Conservation (phyloP, 2,797 vertebrate species). For the Calcarius lapponicus region DNA sequence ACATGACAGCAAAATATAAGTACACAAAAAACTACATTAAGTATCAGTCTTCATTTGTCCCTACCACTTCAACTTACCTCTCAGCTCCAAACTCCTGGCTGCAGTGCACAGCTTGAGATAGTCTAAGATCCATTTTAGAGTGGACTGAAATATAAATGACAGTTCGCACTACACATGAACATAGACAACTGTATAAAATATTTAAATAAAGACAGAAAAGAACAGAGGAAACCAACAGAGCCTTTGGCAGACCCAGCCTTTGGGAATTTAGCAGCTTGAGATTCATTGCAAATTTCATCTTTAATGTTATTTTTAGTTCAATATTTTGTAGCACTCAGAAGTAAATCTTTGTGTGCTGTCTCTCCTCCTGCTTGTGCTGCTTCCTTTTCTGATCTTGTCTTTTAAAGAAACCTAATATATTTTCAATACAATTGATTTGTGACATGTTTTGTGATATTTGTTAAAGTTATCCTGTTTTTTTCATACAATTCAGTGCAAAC, state of each 20-base stretch:
- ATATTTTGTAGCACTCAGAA: slow-evolving; percentile 82
- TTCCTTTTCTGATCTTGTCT: slow-evolving; percentile 54
- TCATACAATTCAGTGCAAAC: slow-evolving; percentile 20
- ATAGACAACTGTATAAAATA: slow-evolving; percentile 95
- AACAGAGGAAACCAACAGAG: slow-evolving; percentile 81
- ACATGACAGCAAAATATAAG: slow-evolving; percentile 86
- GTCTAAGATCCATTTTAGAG: slow-evolving; percentile 80
- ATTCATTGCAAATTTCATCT: slow-evolving; percentile 83
- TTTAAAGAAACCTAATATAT: slow-evolving; percentile 72
- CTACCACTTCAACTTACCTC: slow-evolving; percentile 80
- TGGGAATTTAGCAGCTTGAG: slow-evolving; percentile 82
- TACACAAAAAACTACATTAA: slow-evolving; percentile 97
- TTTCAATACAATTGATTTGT: slow-evolving; percentile 78
- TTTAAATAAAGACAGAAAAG: slow-evolving; percentile 87
- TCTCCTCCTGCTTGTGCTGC: slow-evolving; percentile 58
- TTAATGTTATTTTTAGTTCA: slow-evolving; percentile 85
- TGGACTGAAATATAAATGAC: slow-evolving; percentile 89
- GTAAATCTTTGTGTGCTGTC: slow-evolving; percentile 77
- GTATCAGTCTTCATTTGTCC: slow-evolving; percentile 87
- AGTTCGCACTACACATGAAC: slow-evolving; percentile 84
- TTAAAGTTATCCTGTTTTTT: slow-evolving; percentile 41
- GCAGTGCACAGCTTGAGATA: slow-evolving; percentile 74
- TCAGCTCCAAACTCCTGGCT: slow-evolving; percentile 57
- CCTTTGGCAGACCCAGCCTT: slow-evolving; percentile 81
- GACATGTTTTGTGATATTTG: slow-evolving; percentile 54